Base-by-base conservation (phyloP, 2,113 vertebrate genomes). In the Sphaerodactylus townsendi region DNA sequence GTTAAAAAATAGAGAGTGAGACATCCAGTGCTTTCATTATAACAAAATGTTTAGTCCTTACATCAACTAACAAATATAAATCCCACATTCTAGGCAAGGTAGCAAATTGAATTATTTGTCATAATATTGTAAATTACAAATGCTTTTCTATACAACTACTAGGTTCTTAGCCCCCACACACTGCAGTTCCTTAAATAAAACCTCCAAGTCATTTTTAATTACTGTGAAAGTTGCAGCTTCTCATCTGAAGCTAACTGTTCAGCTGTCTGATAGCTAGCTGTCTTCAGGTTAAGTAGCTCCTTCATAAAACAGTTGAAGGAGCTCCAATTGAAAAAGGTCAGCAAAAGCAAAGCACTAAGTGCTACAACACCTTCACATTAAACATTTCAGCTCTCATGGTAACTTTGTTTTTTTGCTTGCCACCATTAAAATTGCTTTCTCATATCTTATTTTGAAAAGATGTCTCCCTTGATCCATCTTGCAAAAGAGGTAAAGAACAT, bases 191-290 rank as follows among this genome's bases (percentile, higher is more conserved):
- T 74, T 65, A 84, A 84, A 77, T 84, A 59, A 83, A 37, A 48
- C 28, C 6, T 56, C 53, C 69, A 72, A 74, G 65, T 37, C 48
- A 69, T 69, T 77, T 50, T 84, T 84, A 77, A 77, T 35, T 77
- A 53, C 50, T 80, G 28, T 50, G 46, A 73, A 85, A 82, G 85
- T 73, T 70, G 21, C 65, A 77, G 39, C 85, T 41, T 82, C 41
- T 70, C 66, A 70, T 41, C 65, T 64, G 15, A n/a, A 33, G 46
- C 74, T 71, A 48, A 41, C 46, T 69, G 53, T 48, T n/a, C 65
- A 76, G 48, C 41, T 66, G 25, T 25, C 11, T 77, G 21, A 70
- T 56, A 77, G n/a, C 41, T 71, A 82, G 66, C 30, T 77, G 73
- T 37, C 50, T 82, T 46, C 33, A 70, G 65, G 25, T 82, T 39